Percentiles rank a stretch among this genome's conserved stretches.
These are phyloP conservation scores for Progne subis DNA, from an alignment of 2,113 vertebrate genomes.

Conservation along the genomic window DNA sequence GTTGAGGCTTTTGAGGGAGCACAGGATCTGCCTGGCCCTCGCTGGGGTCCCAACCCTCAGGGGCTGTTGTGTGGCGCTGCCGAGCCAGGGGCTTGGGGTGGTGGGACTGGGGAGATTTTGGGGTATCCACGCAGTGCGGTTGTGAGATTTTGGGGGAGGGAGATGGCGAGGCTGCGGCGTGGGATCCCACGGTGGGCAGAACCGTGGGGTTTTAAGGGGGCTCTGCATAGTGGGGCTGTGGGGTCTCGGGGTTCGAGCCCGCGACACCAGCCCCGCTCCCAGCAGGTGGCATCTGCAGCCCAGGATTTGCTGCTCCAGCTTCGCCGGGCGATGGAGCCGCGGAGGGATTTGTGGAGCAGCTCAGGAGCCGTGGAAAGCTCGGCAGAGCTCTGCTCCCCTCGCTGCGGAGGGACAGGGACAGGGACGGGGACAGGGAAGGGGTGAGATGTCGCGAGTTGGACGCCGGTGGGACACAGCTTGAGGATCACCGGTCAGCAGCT, in stretches of 20 bases:
- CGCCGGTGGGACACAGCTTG: accelerated
- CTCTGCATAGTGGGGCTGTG: accelerated
- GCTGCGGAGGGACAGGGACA: accelerated
- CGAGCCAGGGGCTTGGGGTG: neutral
- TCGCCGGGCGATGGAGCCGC: neutral
- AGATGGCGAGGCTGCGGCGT: neutral
- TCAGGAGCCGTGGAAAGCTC: neutral
- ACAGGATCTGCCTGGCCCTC: neutral
- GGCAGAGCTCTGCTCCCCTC: no score
- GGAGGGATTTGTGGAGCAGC: neutral
- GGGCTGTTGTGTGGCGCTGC: neutral
- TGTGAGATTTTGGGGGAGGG: neutral
- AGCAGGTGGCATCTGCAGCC: slow-evolving; percentile 39
- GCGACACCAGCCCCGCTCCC: neutral
- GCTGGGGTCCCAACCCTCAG: accelerated
- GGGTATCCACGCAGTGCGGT: accelerated
- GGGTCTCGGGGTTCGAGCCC: accelerated
- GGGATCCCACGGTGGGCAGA: no score
- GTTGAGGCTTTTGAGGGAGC: neutral
- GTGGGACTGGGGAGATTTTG: neutral
- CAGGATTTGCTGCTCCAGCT: neutral
- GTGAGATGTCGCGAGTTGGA: accelerated
- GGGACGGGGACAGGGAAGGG: no score
- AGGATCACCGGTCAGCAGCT: accelerated
- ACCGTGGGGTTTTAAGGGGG: neutral